Evolutionary conservation across 2,113 vertebrate species (phyloP).

Genomic region (Stictonetta naevosa): DNA sequence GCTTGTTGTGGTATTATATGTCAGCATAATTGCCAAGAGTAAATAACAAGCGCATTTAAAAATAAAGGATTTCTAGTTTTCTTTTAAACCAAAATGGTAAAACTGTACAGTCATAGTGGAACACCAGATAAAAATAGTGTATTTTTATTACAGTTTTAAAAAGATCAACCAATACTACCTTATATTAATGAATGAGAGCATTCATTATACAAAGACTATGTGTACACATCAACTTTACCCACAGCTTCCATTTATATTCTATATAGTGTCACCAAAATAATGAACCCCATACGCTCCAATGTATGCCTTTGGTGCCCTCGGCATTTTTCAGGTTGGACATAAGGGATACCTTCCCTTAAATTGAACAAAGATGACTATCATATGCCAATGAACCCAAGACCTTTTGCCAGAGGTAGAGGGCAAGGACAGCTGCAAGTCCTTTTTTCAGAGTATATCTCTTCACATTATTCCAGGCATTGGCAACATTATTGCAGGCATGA

Average conservation of each 20-base stretch:
- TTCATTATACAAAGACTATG: neutral
- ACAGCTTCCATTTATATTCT: neutral
- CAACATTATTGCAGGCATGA: neutral
- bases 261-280: neutral
- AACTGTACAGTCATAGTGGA: no score
- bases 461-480: neutral
- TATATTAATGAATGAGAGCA: neutral
- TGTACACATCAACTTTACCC: neutral
- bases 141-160: neutral
- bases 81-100: neutral
- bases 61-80: neutral
- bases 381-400: neutral
- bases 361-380: neutral
- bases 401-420: neutral
- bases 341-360: neutral
- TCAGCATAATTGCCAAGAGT: neutral
- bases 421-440: neutral
- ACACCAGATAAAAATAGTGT: neutral
- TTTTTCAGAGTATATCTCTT: neutral
- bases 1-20: neutral
- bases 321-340: conserved; percentile 11
- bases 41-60: neutral
- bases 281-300: neutral
- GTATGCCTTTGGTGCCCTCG: neutral
- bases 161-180: neutral